Conservation (phyloP, 35 echinoderm and acorn worm genomes). For the Patiria miniata region DNA sequence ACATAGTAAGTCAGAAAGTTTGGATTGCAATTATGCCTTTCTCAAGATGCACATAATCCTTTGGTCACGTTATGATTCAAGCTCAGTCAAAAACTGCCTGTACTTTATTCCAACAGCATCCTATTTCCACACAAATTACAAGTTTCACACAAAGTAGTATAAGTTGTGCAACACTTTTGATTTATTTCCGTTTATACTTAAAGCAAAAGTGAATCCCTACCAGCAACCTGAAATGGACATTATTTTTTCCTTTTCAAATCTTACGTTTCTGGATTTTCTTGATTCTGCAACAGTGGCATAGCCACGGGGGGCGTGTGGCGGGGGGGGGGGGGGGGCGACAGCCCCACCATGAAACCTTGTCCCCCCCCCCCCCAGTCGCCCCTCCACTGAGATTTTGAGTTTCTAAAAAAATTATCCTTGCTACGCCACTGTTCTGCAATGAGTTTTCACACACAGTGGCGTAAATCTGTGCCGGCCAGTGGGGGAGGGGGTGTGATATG, state of each 20-base stretch:
- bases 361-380: too few species aligned
- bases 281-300: too few species aligned
- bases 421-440: too few species aligned
- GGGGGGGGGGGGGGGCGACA: too few species aligned
- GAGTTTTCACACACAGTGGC: too few species aligned
- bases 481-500: too few species aligned
- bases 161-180: not conserved
- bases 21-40: not conserved
- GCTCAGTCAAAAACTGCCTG: not conserved
- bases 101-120: not conserved
- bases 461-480: too few species aligned
- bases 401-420: too few species aligned
- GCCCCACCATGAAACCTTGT: too few species aligned
- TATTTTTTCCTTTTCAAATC: not conserved
- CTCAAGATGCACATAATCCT: not conserved
- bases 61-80: not conserved
- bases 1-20: conserved; percentile 49
- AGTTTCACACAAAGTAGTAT: too few species aligned
- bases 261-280: not conserved
- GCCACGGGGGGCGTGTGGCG: too few species aligned
- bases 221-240: conserved; percentile 1
- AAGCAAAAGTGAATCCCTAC: not conserved
- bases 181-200: not conserved
- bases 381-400: too few species aligned
- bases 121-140: not conserved